Percentiles rank a stretch among this genome's conserved stretches.
Conservation (phyloP, 53 echinoderm and acorn worm genomes). For the Stichopus horrens region DNA sequence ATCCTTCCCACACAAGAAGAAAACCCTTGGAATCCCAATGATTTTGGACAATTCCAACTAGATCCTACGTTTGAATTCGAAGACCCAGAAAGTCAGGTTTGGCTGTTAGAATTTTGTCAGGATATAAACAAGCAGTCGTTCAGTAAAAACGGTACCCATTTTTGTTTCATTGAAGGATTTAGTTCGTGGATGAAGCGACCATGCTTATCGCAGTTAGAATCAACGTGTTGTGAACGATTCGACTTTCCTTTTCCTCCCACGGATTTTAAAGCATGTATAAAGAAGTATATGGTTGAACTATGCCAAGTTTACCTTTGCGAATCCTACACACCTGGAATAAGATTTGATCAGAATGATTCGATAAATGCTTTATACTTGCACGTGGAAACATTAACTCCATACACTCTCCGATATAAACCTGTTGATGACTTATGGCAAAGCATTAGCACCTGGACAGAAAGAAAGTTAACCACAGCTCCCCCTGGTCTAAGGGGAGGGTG, state of each 20-base stretch:
- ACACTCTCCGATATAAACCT: slow-evolving; percentile 36
- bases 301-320: neutral
- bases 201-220: neutral
- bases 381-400: slow-evolving; percentile 11
- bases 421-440: slow-evolving; percentile 68
- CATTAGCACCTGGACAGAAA: slow-evolving; percentile 54
- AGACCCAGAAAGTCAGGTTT: slow-evolving; percentile 55
- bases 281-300: neutral
- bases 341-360: slow-evolving; percentile 38
- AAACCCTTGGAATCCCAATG: slow-evolving; percentile 53
- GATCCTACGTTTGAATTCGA: slow-evolving; percentile 46
- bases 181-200: slow-evolving; percentile 51
- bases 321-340: slow-evolving; percentile 32
- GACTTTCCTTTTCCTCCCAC: slow-evolving; percentile 52
- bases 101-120: slow-evolving; percentile 60
- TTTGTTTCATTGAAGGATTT: slow-evolving; percentile 65
- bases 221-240: slow-evolving; percentile 56
- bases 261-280: slow-evolving; percentile 45
- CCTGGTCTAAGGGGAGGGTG: slow-evolving; percentile 59
- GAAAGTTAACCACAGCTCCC: slow-evolving; percentile 63
- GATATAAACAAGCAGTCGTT: slow-evolving; percentile 51
- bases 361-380: slow-evolving; percentile 46
- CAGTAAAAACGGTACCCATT: neutral
- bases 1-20: neutral
- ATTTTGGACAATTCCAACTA: slow-evolving; percentile 33